Evolutionary conservation across 2,797 vertebrate species (phyloP), one percentile per base, ranked within the genome.

Genomic region (Sebastes iracundus): DNA sequence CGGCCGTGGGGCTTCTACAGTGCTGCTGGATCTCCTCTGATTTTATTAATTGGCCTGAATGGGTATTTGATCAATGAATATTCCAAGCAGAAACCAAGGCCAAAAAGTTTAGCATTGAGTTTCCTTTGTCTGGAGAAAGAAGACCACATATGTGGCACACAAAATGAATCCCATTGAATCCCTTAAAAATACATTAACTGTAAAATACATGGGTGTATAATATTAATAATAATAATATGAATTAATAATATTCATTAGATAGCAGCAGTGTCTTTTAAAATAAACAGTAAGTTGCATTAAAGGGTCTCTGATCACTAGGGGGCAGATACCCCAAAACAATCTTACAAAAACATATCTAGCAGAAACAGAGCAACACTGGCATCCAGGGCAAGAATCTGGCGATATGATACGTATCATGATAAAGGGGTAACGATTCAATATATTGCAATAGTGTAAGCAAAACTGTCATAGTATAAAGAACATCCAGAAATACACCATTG

Each of bases 221-320:
- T 49, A 49, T 49, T 18, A 49, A 20, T 49, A 46, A 18, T 46
- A 46, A 46, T 18, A 46, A 16, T 35, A 35, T 35, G 0, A 4
- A 63, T 63, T 46, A 12, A 35, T 23, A 5, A 9, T 22, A 4
- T 23, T 23, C 49, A 18, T 11, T 20, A 1, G 56, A 56, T 7
- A 35, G 4, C 38, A 49, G 59, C 7, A 23, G n/a, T 25, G 28
- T 53, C 49, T 32, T 63, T 32, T n/a, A 4, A 1, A 35, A 49
- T 60, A 27, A 32, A 42, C 11, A 35, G 8, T 10, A 61, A 60
- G 22, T 23, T 64, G 20, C 30, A 58, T 64, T 22, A 10, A 53
- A 62, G 13, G 42, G 35, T 72, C 77, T 67, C 2, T 75, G 46
- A 74, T 76, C 75, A 78, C 66, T 32, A 60, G 25, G 30, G 62